Base-by-base conservation (phyloP, 2,888 invertebrate species). In the Cristatella mucedo region DNA sequence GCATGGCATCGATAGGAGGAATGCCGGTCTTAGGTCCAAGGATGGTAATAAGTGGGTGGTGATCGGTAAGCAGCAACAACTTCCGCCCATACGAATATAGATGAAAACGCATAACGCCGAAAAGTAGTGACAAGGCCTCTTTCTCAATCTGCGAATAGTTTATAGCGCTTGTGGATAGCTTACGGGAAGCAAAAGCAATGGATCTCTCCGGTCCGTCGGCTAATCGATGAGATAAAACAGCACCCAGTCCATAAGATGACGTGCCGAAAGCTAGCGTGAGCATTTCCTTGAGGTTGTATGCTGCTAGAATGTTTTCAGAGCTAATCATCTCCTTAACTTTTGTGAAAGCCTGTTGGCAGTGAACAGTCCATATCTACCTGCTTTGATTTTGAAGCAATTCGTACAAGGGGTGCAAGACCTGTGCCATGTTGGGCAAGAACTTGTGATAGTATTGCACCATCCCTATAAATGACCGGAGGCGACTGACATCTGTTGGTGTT, bases 1-100 rank as follows among this genome's bases (percentile, higher is more conserved):
- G 44, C 11, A 49, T 50, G 15, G 57, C 56, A 5, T 55, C 48
- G 33, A 52, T 42, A 7, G 52, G 40, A n/a, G 54, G 54, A 7
- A 57, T 42, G 5, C 46, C 48, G 31, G 30, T 48, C 53, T 57
- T 54, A 19, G 53, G 49, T 36, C 53, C 50, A 37, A 67, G 58
- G 29, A 68, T 57, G 4, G 49, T n/a, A n/a, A n/a, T n/a, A n/a
- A n/a, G n/a, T n/a, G n/a, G n/a, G n/a, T n/a, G n/a, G n/a, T n/a
- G n/a, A n/a, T n/a, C n/a, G n/a, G n/a, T n/a, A n/a, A n/a, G n/a
- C n/a, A n/a, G n/a, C n/a, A n/a, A n/a, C n/a, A n/a, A n/a, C n/a
- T n/a, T n/a, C n/a, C n/a, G n/a, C n/a, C n/a, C 67, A 43, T 50
- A 61, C 0, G 68, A 32, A 45, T 61, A 68, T 19, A 58, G 50